These are phyloP conservation scores for Elysia chlorotica DNA, from an alignment of 1,140 invertebrate species.

Conservation along the genomic window DNA sequence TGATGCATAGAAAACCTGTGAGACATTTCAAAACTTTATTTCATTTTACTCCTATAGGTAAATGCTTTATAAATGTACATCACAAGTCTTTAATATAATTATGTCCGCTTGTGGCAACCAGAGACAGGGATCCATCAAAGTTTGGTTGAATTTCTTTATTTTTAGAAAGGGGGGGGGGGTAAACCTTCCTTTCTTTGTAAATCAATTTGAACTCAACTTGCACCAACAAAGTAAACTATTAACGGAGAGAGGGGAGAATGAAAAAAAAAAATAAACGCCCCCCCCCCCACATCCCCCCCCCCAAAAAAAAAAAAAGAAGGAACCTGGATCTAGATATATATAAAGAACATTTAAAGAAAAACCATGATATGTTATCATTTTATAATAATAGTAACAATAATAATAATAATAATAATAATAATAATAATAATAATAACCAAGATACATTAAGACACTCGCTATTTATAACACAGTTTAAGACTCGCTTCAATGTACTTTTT, in stretches of 20 bases:
- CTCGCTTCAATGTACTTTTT: neutral
- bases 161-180: too few species aligned
- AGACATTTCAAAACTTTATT: neutral
- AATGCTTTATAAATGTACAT: neutral
- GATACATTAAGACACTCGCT: neutral
- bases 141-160: too few species aligned
- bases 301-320: neutral
- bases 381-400: neutral
- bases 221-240: neutral
- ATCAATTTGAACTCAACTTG: neutral
- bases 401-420: neutral
- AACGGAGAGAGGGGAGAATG: neutral
- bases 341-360: too few species aligned
- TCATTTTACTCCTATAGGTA: neutral
- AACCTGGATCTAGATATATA: too few species aligned
- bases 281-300: neutral
- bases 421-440: neutral
- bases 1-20: neutral
- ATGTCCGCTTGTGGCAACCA: too few species aligned
- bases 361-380: neutral
- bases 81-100: neutral
- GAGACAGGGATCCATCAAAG: too few species aligned
- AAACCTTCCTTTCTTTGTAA: neutral
- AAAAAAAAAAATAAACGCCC: neutral
- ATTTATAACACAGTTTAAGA: neutral